These are phyloP conservation scores for Sebastolobus altivelis DNA, from an alignment of 2,797 vertebrate species.

Conservation along the genomic window DNA sequence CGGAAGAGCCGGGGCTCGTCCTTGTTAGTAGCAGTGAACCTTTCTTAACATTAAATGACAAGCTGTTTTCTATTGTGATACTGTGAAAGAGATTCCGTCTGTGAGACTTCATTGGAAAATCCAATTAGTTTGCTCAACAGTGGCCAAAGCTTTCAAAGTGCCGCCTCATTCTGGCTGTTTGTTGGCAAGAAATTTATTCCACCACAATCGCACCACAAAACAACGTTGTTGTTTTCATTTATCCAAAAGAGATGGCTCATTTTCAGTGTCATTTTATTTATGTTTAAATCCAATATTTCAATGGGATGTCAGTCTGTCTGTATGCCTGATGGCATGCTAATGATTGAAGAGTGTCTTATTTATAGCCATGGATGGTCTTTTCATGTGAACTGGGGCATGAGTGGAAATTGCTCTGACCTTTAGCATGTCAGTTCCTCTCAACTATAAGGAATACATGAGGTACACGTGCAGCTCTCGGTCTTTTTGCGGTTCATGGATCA, in stretches of 20 bases:
- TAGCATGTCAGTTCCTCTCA: conserved; percentile 52
- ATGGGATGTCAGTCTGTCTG: conserved; percentile 10
- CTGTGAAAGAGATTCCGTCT: conserved; percentile 49
- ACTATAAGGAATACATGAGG: conserved; percentile 30
- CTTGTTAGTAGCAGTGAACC: conserved; percentile 35
- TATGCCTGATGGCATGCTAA: conserved; percentile 52
- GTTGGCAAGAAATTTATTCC: conserved; percentile 31
- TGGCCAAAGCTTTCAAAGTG: conserved; percentile 57
- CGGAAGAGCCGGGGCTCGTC: not conserved
- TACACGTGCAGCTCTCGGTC: conserved; percentile 10
- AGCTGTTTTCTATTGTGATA: conserved; percentile 38
- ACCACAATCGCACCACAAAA: conserved; percentile 23
- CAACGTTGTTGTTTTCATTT: not conserved
- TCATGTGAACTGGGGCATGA: conserved; percentile 42
- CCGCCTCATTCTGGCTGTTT: conserved; percentile 45
- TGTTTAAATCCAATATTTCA: conserved; percentile 1
- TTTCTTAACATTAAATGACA: conserved; percentile 34
- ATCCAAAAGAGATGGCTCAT: not conserved
- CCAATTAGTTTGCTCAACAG: conserved; percentile 69
- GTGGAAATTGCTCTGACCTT: conserved; percentile 69
- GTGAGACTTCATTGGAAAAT: conserved; percentile 34
- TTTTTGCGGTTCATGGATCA: conserved; percentile 1
- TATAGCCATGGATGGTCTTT: conserved; percentile 67
- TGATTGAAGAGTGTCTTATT: conserved; percentile 71
- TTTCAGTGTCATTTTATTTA: not conserved